These are phyloP conservation scores for Alectura lathami DNA, from an alignment of 2,113 vertebrate species.

Conservation along the genomic window DNA sequence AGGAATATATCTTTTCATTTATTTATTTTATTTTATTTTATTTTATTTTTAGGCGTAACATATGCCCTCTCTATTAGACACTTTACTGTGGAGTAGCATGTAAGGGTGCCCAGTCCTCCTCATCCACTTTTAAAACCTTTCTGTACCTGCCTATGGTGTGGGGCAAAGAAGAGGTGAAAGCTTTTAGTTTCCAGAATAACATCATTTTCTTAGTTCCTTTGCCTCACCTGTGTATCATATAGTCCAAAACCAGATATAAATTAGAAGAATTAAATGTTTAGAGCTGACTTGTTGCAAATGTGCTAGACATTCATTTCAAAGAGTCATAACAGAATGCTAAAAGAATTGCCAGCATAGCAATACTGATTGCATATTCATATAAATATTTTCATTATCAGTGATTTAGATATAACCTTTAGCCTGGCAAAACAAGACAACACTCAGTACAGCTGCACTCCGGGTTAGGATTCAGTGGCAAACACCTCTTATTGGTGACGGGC, in stretches of 20 bases:
- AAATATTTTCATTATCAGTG: background rate
- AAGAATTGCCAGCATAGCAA: background rate
- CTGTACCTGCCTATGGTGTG: background rate
- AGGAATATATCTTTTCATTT: background rate
- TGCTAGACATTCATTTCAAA: background rate
- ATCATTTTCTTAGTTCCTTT: background rate
- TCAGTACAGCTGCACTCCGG: background rate
- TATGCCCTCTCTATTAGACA: background rate
- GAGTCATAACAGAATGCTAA: background rate
- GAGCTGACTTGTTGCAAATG: background rate
- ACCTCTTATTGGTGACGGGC: background rate
- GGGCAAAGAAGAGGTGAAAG: background rate
- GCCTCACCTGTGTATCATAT: background rate
- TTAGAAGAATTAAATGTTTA: conserved; percentile 2
- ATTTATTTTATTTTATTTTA: background rate
- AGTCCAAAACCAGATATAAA: background rate
- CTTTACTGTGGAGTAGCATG: background rate
- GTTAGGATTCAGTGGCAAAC: background rate
- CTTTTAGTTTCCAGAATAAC: background rate
- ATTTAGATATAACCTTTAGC: background rate
- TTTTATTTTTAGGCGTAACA: background rate
- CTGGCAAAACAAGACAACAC: background rate
- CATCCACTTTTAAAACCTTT: background rate
- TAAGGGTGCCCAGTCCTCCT: background rate
- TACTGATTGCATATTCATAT: background rate